phyloP scores from a whole-genome alignment of 2,888 invertebrate species.

The Chrysolina oricalcia region DNA sequence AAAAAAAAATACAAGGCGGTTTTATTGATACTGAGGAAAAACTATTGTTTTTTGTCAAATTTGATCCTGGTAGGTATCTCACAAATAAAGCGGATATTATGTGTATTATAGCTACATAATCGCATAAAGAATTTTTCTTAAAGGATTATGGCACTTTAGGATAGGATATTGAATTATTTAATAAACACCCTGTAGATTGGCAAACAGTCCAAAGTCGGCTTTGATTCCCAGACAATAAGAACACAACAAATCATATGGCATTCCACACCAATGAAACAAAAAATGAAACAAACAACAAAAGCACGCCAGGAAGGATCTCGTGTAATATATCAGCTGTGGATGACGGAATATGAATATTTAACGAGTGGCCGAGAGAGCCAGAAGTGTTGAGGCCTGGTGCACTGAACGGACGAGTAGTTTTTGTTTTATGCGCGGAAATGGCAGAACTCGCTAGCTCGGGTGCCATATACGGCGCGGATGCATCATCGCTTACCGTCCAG shows the following conservation, averaged over 20 bases:
- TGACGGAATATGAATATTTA: slow-evolving; percentile 48
- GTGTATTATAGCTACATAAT: no score
- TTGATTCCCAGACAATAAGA: slow-evolving; percentile 15
- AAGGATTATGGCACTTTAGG: no score
- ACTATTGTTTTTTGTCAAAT: no score
- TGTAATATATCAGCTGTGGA: slow-evolving; percentile 42
- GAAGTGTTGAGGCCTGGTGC: slow-evolving; percentile 49
- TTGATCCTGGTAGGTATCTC: no score
- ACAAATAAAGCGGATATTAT: no score
- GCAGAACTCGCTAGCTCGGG: slow-evolving; percentile 47
- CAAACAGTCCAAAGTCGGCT: no score
- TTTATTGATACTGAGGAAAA: no score
- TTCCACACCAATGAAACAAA: slow-evolving; percentile 24
- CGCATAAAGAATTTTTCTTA: no score
- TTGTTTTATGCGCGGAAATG: slow-evolving; percentile 48
- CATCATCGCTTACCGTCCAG: slow-evolving; percentile 49
- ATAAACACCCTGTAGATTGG: no score
- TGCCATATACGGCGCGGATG: slow-evolving; percentile 54
- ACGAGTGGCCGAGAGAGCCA: slow-evolving; percentile 41
- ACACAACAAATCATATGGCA: slow-evolving; percentile 11
- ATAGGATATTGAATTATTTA: no score
- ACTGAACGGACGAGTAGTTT: slow-evolving; percentile 52
- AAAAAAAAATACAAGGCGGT: no score
- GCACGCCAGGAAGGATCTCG: slow-evolving; percentile 35
- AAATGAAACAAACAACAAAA: not conserved